Percentiles rank a stretch among this genome's conserved stretches.
phyloP scores from a whole-genome alignment of 1,140 invertebrate species.

The Drosophila sucinea region DNA sequence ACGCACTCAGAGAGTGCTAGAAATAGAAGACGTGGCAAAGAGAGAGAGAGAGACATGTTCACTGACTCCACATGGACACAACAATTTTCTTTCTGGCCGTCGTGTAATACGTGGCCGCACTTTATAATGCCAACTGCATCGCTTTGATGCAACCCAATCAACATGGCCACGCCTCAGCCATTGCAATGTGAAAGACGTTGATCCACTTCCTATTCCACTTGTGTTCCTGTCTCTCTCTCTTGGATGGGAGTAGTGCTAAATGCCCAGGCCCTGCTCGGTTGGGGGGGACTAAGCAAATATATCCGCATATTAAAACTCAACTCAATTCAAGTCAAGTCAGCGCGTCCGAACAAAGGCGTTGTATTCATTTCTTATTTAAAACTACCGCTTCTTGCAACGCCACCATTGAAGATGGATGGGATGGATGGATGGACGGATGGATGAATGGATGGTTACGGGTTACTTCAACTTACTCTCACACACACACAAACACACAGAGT shows the following conservation, averaged over 20 bases:
- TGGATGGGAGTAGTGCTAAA: no score
- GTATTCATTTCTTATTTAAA: slow-evolving; percentile 78
- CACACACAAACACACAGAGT: slow-evolving; percentile 47
- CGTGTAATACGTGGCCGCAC: slow-evolving; percentile 57
- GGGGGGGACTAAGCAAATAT: slow-evolving; percentile 57
- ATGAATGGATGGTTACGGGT: slow-evolving; percentile 36
- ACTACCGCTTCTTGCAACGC: slow-evolving; percentile 36
- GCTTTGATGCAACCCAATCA: slow-evolving; percentile 67
- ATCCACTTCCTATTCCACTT: slow-evolving; percentile 23
- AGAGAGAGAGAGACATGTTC: slow-evolving; percentile 27
- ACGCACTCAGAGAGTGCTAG: neutral
- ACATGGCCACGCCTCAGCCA: slow-evolving; percentile 28
- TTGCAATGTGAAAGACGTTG: slow-evolving; percentile 57
- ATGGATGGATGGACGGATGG: slow-evolving; percentile 37
- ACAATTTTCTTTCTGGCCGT: slow-evolving; percentile 11
- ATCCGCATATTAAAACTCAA: slow-evolving; percentile 61
- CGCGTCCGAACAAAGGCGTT: slow-evolving; percentile 56
- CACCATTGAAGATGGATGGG: slow-evolving; percentile 16
- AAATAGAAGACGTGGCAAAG: neutral
- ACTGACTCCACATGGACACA: slow-evolving; percentile 17
- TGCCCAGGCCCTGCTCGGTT: slow-evolving; percentile 39
- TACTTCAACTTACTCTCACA: slow-evolving; percentile 12
- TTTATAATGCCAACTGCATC: slow-evolving; percentile 53
- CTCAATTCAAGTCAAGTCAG: slow-evolving; percentile 51
- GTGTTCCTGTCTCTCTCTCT: slow-evolving; percentile 33